phyloP scores from a whole-genome alignment of 92 coral and sea anemone species.

The Epizoanthus fatuus region DNA sequence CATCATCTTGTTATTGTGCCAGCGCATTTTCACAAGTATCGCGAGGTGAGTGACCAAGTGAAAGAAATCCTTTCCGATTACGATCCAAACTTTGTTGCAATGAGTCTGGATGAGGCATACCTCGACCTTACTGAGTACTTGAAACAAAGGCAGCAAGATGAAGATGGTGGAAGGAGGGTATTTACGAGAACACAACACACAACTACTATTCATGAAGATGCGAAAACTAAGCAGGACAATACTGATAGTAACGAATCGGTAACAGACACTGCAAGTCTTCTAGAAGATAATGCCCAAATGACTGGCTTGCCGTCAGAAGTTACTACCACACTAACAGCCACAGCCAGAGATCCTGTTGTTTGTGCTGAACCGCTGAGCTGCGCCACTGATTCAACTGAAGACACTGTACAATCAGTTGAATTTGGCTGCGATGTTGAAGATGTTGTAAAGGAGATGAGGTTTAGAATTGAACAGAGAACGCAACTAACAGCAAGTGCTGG shows the following conservation, averaged over 20 bases:
- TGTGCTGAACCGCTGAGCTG: background rate
- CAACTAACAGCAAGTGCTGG: slow-evolving; percentile 98
- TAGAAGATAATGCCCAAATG: background rate
- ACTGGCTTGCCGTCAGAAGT: background rate
- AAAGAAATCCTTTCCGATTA: slow-evolving; percentile 85
- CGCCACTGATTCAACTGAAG: background rate
- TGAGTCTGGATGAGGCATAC: slow-evolving; percentile 97
- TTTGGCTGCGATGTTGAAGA: slow-evolving; percentile 87
- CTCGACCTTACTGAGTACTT: slow-evolving; percentile 93
- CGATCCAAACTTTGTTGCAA: slow-evolving; percentile 86
- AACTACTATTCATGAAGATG: background rate
- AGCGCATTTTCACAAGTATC: slow-evolving; percentile 86
- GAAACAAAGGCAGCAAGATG: slow-evolving; percentile 60
- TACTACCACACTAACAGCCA: background rate
- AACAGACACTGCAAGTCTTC: background rate
- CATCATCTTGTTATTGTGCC: slow-evolving; percentile 92
- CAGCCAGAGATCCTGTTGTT: background rate
- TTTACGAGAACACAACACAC: background rate
- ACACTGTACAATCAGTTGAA: slow-evolving; percentile 17
- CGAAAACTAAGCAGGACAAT: background rate
- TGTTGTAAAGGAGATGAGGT: slow-evolving; percentile 85
- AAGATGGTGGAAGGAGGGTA: background rate
- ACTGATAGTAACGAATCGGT: background rate
- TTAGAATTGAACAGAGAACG: slow-evolving; percentile 89
- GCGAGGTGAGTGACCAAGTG: slow-evolving; percentile 81